phyloP scores from a whole-genome alignment of 2,113 vertebrate genomes.

The Passer montanus region DNA sequence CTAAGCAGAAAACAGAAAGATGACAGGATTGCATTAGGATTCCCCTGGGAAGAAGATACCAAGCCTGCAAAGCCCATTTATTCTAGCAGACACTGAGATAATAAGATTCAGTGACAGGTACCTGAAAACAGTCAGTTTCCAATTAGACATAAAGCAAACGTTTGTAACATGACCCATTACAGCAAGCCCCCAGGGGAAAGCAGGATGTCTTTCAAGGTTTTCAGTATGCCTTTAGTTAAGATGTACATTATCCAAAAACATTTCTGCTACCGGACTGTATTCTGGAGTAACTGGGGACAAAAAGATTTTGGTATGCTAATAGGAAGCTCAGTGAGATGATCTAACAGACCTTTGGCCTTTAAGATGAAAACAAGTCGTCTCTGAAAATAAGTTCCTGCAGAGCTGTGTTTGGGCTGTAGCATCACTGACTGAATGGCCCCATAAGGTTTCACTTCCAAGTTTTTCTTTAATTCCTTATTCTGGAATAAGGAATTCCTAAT shows the following conservation, averaged over 20 bases:
- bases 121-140: conserved; percentile 17
- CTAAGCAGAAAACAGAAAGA: not conserved
- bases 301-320: not conserved
- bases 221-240: not conserved
- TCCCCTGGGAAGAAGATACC: not conserved
- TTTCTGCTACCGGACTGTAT: not conserved
- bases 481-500: not conserved
- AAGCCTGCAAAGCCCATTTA: conserved; percentile 12
- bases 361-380: not conserved
- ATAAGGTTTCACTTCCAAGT: not conserved
- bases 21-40: not conserved
- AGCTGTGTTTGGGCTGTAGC: not conserved
- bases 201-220: not conserved
- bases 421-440: not conserved
- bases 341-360: not conserved
- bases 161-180: not conserved
- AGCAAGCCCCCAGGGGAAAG: not conserved
- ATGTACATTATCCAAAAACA: not conserved
- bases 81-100: conserved; percentile 3
- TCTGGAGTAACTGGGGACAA: not conserved
- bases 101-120: not conserved
- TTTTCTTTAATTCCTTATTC: not conserved
- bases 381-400: not conserved
- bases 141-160: conserved; percentile 5
- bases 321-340: not conserved